Evolutionary conservation across 2,113 vertebrate species (phyloP).

Genomic region (Labeo rohita): DNA sequence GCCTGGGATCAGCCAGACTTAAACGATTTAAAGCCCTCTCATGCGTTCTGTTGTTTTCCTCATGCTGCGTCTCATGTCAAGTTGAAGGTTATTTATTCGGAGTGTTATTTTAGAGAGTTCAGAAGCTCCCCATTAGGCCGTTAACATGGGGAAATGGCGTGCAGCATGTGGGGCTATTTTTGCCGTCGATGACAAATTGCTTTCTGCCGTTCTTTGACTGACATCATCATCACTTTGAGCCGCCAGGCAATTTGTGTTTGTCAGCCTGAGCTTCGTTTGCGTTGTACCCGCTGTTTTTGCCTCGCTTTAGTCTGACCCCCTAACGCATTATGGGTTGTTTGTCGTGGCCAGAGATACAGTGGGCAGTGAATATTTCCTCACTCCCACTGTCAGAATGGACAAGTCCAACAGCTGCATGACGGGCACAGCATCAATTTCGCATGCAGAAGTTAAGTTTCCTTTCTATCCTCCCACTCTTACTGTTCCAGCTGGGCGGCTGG

Average conservation of each 20-base stretch:
- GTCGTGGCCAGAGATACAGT: not conserved
- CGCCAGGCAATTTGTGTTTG: slow-evolving; percentile 23
- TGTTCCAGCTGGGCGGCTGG: slow-evolving; percentile 40
- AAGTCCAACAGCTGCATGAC: not conserved
- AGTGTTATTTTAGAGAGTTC: not conserved
- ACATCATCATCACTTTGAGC: slow-evolving; percentile 27
- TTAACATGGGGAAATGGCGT: not conserved
- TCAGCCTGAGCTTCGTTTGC: not conserved
- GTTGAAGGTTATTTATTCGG: slow-evolving; percentile 4
- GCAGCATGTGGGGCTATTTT: not conserved
- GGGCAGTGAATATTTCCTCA: slow-evolving; percentile 27
- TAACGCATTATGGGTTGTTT: slow-evolving; percentile 14
- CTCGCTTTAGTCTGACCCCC: not conserved
- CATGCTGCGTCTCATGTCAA: not conserved
- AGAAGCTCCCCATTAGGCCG: not conserved
- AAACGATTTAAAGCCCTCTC: slow-evolving; percentile 41
- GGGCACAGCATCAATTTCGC: slow-evolving; percentile 29
- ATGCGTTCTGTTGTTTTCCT: slow-evolving; percentile 11
- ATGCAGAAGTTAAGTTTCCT: slow-evolving; percentile 33
- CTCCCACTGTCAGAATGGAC: slow-evolving; percentile 30
- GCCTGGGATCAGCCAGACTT: slow-evolving; percentile 39
- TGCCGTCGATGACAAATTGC: slow-evolving; percentile 1
- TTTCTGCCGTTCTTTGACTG: not conserved
- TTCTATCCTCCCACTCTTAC: not conserved
- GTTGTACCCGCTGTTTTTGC: not conserved